Evolutionary conservation across 2,797 vertebrate genomes (phyloP).

Genomic region (Pangasius macronema): DNA sequence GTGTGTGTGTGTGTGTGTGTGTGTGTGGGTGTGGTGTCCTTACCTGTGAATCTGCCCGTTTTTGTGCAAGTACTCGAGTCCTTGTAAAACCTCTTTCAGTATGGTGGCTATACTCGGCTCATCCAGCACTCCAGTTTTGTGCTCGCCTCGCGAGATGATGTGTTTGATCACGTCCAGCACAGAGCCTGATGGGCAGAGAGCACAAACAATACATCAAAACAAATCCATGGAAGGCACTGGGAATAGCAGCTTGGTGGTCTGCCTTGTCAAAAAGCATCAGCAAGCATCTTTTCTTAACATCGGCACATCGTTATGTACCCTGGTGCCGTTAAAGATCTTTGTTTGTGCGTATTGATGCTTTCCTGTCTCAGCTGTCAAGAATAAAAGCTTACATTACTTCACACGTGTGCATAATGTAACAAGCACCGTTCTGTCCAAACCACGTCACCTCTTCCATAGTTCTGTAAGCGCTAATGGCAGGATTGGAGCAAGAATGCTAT

Average conservation of each 20-base stretch:
- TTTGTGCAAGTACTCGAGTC: conserved; percentile 94
- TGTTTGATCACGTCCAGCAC: conserved; percentile 98
- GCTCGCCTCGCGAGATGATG: conserved; percentile 93
- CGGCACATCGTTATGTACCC: not conserved
- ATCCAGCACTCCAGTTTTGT: conserved; percentile 92
- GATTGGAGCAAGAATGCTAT: not conserved
- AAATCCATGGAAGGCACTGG: not conserved
- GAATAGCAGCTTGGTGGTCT: not conserved
- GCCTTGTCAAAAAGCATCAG: not conserved
- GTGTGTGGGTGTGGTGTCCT: not conserved
- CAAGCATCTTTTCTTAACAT: not conserved
- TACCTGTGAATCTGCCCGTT: conserved; percentile 98
- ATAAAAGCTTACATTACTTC: not conserved
- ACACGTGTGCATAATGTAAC: not conserved
- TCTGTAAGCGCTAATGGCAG: not conserved
- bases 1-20: not conserved
- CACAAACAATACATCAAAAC: not conserved
- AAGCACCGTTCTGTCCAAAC: not conserved
- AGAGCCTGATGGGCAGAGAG: conserved; percentile 78
- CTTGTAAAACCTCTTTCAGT: conserved; percentile 91
- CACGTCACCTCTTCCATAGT: not conserved
- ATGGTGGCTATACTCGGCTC: conserved; percentile 93
- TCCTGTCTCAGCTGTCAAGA: not conserved
- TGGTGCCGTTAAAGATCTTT: not conserved
- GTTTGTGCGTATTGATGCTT: not conserved